phyloP scores from a whole-genome alignment of 2,888 invertebrate genomes.

The Anorthoa munda region DNA sequence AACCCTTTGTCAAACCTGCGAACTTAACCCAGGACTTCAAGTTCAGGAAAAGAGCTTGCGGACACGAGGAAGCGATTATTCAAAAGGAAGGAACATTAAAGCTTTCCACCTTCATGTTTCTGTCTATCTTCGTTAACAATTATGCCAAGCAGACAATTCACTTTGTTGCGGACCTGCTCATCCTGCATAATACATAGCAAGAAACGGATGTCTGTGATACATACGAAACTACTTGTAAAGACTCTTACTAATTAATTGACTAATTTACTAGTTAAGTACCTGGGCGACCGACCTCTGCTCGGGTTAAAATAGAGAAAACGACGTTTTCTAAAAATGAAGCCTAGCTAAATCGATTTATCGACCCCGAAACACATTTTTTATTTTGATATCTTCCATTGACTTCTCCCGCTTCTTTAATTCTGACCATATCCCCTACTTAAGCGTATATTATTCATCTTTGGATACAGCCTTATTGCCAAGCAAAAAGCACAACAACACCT shows the following conservation, averaged over 20 bases:
- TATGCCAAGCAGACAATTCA: conserved; percentile 24
- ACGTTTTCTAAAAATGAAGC: too few relatives aligned
- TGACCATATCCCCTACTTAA: too few relatives aligned
- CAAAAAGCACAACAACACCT: conserved; percentile 5
- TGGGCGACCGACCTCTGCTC: too few relatives aligned
- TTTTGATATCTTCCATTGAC: too few relatives aligned
- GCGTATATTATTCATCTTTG: too few relatives aligned
- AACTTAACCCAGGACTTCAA: too few relatives aligned
- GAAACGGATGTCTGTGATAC: conserved; percentile 47
- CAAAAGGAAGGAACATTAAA: not conserved
- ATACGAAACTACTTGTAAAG: not conserved
- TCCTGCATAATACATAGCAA: conserved; percentile 18
- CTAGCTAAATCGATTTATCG: too few relatives aligned
- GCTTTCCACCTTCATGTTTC: not conserved
- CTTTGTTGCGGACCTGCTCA: conserved; percentile 27
- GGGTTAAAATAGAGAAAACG: too few relatives aligned
- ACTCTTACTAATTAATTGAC: not conserved
- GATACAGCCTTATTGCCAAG: not conserved
- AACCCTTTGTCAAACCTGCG: rapidly evolving
- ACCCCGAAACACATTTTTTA: too few relatives aligned
- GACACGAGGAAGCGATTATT: not conserved
- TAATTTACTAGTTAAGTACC: not conserved
- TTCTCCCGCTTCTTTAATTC: too few relatives aligned
- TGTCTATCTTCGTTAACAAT: conserved; percentile 25
- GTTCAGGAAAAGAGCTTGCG: too few relatives aligned